phyloP scores from a whole-genome alignment of 2,113 vertebrate genomes.

The Actenoides lindsayi region DNA sequence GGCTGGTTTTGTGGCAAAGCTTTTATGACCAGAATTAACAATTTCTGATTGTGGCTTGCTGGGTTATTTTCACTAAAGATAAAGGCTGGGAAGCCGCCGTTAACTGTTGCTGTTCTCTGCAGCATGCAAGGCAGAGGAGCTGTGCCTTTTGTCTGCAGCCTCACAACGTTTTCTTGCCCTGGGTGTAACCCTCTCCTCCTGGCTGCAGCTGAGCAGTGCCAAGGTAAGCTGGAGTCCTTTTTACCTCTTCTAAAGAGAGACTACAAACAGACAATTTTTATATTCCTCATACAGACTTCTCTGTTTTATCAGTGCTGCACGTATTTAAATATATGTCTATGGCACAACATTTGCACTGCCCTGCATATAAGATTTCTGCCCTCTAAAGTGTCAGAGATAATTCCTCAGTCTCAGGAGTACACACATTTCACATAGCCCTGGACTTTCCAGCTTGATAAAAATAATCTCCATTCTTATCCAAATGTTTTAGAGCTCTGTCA shows the following conservation, averaged over 20 bases:
- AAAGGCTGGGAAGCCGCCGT: neutral
- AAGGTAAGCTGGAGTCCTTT: neutral
- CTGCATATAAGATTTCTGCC: neutral
- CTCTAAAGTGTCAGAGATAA: neutral
- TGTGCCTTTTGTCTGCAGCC: neutral
- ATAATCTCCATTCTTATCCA: neutral
- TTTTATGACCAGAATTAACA: neutral
- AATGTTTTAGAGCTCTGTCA: neutral
- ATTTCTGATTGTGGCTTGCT: neutral
- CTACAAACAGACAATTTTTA: neutral
- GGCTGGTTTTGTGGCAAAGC: neutral
- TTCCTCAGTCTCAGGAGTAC: neutral
- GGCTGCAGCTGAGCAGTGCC: accelerated
- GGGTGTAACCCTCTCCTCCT: neutral
- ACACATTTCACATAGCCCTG: neutral
- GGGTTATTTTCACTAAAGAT: neutral
- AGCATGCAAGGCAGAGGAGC: accelerated
- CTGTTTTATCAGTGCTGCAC: neutral
- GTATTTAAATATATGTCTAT: neutral
- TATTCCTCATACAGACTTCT: neutral
- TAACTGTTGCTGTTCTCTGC: neutral
- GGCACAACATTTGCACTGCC: neutral
- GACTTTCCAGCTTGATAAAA: neutral
- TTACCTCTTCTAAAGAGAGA: neutral
- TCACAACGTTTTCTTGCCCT: accelerated